phyloP scores from a whole-genome alignment of 2,113 vertebrate genomes.

The Heptranchias perlo region DNA sequence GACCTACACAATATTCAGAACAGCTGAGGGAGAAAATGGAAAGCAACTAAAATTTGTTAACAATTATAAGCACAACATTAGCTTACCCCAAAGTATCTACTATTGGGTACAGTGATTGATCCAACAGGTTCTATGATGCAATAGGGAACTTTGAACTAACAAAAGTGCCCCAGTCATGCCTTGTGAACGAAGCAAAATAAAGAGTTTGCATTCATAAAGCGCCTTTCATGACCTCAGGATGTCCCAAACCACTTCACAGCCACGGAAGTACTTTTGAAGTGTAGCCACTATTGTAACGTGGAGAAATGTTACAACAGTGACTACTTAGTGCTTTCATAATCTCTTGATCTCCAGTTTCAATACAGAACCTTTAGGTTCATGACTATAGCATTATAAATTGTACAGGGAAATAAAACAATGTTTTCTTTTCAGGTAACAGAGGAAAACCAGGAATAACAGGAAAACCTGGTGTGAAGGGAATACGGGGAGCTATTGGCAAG shows the following conservation, averaged over 20 bases:
- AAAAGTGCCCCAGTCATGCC: not conserved
- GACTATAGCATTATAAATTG: not conserved
- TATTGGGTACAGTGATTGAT: not conserved
- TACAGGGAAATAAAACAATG: not conserved
- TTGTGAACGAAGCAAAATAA: not conserved
- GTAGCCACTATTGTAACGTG: not conserved
- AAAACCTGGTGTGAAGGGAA: slow-evolving; percentile 77
- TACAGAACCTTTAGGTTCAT: not conserved
- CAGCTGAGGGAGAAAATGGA: not conserved
- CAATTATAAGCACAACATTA: not conserved
- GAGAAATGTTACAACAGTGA: not conserved
- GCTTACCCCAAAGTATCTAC: not conserved
- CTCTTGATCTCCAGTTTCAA: not conserved
- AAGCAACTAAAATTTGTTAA: not conserved
- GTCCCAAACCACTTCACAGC: not conserved
- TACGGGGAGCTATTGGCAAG: slow-evolving; percentile 73
- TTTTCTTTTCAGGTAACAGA: slow-evolving; percentile 58
- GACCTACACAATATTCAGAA: not conserved
- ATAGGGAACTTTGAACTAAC: not conserved
- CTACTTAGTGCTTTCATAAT: not conserved
- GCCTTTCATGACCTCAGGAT: not conserved
- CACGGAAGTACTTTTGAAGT: not conserved
- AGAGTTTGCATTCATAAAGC: not conserved
- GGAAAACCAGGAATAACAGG: slow-evolving; percentile 78
- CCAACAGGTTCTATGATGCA: not conserved